Evolutionary conservation across 2,113 vertebrate species (phyloP), one percentile per base, ranked within the genome.

Genomic region (Malurus alboscapulatus): DNA sequence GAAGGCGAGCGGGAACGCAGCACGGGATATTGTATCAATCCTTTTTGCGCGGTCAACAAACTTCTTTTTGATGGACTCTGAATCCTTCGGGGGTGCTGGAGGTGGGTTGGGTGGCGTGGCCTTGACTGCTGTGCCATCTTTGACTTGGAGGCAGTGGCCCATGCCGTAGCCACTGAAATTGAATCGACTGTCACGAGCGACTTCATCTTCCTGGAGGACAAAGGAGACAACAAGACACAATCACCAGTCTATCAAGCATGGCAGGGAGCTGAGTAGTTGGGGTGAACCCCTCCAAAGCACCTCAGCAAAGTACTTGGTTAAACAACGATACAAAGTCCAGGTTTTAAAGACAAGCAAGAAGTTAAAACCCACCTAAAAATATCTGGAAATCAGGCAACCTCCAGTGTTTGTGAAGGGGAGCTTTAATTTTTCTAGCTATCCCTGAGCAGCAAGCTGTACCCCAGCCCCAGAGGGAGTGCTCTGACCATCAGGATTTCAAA

Each of bases 21-120:
- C 99, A 69, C 99, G 98, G 54, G 99, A 99, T 97, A 99, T 98
- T 1, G 99, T 99, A 97, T 99, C 99, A 94, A 99, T 99, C 96
- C 99, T 98, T 98, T 99, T 99, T 79, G 99, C 99, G 90, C 99
- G 97, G 97, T 99, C 99, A 95, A 99, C 98, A 97, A 99, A 99
- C 97, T 99, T 99, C 98, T 99, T 99, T 97, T 97, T 99, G 96
- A 99, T 99, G 75, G 97, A 97, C 9, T 99, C 99, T 9, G 97
- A 96, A 97, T 99, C 99, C 96, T 98, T 99, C 30, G 98, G 94
- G 10, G 97, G 98, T 63, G 96, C 97, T 1, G 98, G 98, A 45
- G 96, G 95, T 0, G 97, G 97, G 71, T 97, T 97, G 17, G 98
- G 97, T 63, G 98, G 96, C 1, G 98, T 76, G 34, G 98, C 97